Evolutionary conservation across 2,888 invertebrate genomes (phyloP).

Genomic region (Habrosyne pyritoides): DNA sequence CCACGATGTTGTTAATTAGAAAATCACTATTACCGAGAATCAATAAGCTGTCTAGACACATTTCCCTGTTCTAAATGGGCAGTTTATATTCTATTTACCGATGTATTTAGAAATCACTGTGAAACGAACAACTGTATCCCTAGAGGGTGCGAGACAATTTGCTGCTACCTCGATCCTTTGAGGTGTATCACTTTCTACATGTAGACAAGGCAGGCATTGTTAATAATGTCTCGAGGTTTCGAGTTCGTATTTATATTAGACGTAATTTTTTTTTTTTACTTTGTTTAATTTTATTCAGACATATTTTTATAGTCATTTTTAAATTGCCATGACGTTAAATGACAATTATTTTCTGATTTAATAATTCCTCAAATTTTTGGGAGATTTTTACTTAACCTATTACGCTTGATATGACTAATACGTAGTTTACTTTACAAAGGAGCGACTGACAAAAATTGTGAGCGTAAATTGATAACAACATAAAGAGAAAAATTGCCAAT

Average conservation of each 20-base stretch:
- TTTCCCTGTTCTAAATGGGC: not conserved
- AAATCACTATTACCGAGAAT: conserved; percentile 1
- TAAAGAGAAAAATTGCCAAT: not conserved
- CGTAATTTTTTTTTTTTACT: no score
- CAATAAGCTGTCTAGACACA: not conserved
- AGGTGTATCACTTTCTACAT: conserved; percentile 34
- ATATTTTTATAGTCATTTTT: no score
- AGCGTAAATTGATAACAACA: not conserved
- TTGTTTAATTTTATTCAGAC: no score
- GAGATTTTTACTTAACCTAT: no score
- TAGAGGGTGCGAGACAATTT: conserved; percentile 31
- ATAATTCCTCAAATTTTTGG: no score
- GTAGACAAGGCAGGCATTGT: conserved; percentile 7
- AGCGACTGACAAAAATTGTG: not conserved
- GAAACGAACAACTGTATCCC: conserved; percentile 35
- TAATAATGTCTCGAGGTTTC: not conserved
- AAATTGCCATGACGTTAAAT: no score
- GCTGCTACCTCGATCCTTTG: conserved; percentile 20
- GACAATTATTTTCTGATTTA: no score
- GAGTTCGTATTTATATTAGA: not conserved
- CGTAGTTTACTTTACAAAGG: not conserved
- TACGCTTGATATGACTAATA: not conserved
- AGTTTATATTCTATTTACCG: conserved; percentile 19
- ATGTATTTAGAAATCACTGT: conserved; percentile 22
- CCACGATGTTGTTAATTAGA: not conserved